Percentiles rank a stretch among this genome's conserved stretches.
phyloP scores from a whole-genome alignment of 2,888 invertebrate genomes.

The Dioctria linearis region DNA sequence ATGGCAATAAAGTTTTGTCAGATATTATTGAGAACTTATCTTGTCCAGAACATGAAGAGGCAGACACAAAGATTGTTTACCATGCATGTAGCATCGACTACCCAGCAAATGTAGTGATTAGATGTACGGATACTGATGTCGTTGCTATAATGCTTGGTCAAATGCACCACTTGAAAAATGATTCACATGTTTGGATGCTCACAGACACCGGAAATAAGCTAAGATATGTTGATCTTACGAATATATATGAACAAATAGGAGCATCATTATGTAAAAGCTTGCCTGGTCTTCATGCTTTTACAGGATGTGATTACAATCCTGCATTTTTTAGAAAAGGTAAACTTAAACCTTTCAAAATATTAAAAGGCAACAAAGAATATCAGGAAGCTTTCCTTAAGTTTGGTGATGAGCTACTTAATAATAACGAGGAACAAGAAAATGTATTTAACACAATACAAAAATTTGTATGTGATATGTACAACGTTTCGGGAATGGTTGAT shows the following conservation, averaged over 20 bases:
- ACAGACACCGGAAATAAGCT: constrained; percentile 24
- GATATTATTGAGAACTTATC: no score
- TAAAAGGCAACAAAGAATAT: constrained; percentile 18
- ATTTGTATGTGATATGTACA: no score
- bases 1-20: no score
- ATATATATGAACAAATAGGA: constrained; percentile 15
- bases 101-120: no score
- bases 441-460: background rate
- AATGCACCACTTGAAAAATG: no score
- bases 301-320: constrained; percentile 42
- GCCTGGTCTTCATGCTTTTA: constrained; percentile 34
- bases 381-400: constrained; percentile 7
- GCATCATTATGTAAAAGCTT: constrained; percentile 36
- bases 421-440: no score
- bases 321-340: constrained; percentile 49
- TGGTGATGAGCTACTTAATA: background rate
- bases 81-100: no score
- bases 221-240: constrained; percentile 25
- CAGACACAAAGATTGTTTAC: no score
- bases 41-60: no score
- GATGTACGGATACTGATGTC: no score
- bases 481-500: no score
- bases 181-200: constrained; percentile 5
- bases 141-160: no score
- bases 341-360: constrained; percentile 21